phyloP scores from a whole-genome alignment of 2,888 invertebrate species.

The Torymus auratus region DNA sequence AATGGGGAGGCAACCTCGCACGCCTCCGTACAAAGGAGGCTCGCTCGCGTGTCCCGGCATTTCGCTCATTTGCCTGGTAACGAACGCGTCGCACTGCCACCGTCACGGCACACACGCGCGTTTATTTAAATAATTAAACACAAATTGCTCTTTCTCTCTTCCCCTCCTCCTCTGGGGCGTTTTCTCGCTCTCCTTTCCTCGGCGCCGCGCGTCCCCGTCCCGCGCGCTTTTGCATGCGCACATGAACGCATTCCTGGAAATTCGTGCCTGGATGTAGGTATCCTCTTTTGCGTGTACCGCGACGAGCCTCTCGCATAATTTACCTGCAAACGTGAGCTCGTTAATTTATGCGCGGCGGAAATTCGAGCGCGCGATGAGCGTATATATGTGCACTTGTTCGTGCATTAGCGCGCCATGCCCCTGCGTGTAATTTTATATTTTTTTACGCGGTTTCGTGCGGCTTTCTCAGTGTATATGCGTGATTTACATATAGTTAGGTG shows the following conservation, averaged over 20 bases:
- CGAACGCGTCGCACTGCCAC: conserved; percentile 64
- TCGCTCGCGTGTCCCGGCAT: conserved; percentile 72
- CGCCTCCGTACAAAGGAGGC: not conserved
- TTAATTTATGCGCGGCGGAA: conserved; percentile 13
- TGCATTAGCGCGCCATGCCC: conserved; percentile 5
- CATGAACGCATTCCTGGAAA: conserved; percentile 68
- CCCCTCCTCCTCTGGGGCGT: conserved; percentile 21
- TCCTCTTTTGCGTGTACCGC: conserved; percentile 55
- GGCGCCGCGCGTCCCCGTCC: too few relatives aligned
- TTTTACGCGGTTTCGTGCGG: not conserved
- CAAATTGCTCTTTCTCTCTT: conserved; percentile 62
- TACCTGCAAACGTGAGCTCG: not conserved
- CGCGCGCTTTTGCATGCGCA: conserved; percentile 69
- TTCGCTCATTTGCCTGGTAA: conserved; percentile 74
- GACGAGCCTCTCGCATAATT: not conserved
- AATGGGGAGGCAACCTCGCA: conserved; percentile 33
- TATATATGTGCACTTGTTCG: not conserved
- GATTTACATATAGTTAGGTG: too few relatives aligned
- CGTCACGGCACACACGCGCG: conserved; percentile 67
- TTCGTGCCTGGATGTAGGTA: conserved; percentile 62
- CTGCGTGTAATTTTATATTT: not conserved
- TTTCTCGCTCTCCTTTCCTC: conserved; percentile 50
- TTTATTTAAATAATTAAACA: conserved; percentile 75
- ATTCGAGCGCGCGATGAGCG: not conserved
- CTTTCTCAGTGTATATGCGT: not conserved